These are phyloP conservation scores for Hydriomena furcata DNA, from an alignment of 2,888 invertebrate species.

Conservation along the genomic window DNA sequence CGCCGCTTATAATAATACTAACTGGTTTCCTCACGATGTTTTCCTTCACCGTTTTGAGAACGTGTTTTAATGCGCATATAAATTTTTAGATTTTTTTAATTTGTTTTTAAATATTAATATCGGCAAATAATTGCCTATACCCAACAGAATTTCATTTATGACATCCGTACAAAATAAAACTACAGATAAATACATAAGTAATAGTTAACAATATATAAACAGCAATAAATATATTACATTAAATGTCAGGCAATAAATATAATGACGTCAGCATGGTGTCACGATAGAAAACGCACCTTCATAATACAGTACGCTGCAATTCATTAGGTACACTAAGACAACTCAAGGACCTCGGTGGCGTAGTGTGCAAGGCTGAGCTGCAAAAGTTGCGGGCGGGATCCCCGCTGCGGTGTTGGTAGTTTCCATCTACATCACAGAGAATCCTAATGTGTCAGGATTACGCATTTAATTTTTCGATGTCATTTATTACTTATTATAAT, in stretches of 20 bases:
- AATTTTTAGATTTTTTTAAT: neutral
- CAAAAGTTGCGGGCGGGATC: no score
- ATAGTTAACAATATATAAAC: slow-evolving; percentile 22
- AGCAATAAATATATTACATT: slow-evolving; percentile 12
- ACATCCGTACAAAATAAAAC: slow-evolving; percentile 1
- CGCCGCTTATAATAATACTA: no score
- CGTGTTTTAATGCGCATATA: no score
- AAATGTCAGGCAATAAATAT: slow-evolving; percentile 26
- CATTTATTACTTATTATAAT: no score
- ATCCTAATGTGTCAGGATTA: no score
- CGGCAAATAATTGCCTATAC: neutral
- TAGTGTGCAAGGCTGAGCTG: no score
- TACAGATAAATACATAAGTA: neutral
- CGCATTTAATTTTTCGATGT: no score
- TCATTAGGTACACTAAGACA: neutral
- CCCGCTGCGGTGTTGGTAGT: no score
- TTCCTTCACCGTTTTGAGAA: no score
- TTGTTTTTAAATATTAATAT: neutral
- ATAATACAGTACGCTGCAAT: slow-evolving; percentile 1
- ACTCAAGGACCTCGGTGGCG: no score
- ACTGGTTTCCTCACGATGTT: no score
- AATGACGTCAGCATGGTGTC: slow-evolving; percentile 27
- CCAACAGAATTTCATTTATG: neutral
- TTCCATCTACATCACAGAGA: no score
- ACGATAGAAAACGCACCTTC: slow-evolving; percentile 7